Evolutionary conservation across 1,140 invertebrate genomes (phyloP), one percentile per base, ranked within the genome.

Genomic region (Pogonomyrmex barbatus): DNA sequence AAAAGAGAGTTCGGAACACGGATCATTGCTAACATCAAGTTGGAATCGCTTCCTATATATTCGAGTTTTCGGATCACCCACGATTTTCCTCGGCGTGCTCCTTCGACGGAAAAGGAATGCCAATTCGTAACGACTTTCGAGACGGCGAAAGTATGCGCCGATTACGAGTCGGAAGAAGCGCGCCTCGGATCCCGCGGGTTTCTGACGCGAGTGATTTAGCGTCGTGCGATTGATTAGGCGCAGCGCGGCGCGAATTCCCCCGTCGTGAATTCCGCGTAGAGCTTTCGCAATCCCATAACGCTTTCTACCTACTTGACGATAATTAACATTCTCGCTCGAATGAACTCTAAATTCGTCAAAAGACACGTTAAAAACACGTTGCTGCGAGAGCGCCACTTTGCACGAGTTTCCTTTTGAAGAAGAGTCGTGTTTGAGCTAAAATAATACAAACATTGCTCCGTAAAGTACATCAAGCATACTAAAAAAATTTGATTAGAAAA

Each of bases 111-210:
- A 56, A 58, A 56, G 87, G 58, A 75, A 87, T 82, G 85, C 54
- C 56, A 60, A 76, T 60, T 67, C 68, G 56, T 82, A 87, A 88
- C 60, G 62, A 87, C 76, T 87, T 87, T 88, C 78, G 39, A 77
- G 56, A 50, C 50, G 33, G 85, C 85, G 63, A 83, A 83, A 82
- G 68, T 83, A 42, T 58, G 78, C 78, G 78, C 39, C 6, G 54
- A 24, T 24, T 47, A n/a, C 77, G 62, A 62, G 47, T 17, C 56
- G 33, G 50, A 71, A 73, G 68, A 73, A 56, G 70, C 52, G 52
- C 70, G 70, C 14, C 73, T n/a, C 47, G 68, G 10, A 12, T 87
- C 33, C 62, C 39, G 30, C 39, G 14, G 39, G n/a, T 76, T 76
- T 62, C 50, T 62, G 52, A 9, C 1, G 30, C 67, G 42, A 70